A percentile compares a stretch with the other conserved stretches of the same genome.
phyloP scores from a whole-genome alignment of 2,113 vertebrate species.

The Aegypius monachus region DNA sequence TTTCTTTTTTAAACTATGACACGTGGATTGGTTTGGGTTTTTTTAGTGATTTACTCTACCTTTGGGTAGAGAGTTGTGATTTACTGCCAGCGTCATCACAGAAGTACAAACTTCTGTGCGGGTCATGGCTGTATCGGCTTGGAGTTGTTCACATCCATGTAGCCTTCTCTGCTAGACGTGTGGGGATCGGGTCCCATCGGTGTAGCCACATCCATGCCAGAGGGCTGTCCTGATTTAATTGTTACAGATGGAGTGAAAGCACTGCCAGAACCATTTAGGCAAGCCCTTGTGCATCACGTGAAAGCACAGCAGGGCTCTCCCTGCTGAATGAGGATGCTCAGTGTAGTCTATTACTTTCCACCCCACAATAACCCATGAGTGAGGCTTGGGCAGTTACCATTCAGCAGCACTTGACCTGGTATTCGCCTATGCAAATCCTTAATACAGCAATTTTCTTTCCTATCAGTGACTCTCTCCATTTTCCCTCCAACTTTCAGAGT shows the following conservation, averaged over 20 bases:
- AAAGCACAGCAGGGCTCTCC: neutral
- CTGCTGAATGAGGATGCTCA: neutral
- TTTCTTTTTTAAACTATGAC: neutral
- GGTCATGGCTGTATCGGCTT: neutral
- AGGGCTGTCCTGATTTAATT: neutral
- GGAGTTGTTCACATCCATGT: neutral
- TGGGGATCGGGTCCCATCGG: neutral
- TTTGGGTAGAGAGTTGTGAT: neutral
- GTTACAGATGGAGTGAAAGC: neutral
- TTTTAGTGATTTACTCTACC: neutral
- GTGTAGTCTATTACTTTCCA: neutral
- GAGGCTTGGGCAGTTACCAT: neutral
- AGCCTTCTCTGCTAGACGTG: neutral
- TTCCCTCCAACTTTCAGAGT: neutral
- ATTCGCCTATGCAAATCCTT: neutral
- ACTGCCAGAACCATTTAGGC: neutral
- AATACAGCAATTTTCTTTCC: neutral
- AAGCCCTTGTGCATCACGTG: neutral
- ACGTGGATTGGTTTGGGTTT: neutral
- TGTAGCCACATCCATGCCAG: neutral
- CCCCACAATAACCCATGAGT: neutral
- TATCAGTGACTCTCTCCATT: neutral
- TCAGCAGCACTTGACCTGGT: neutral
- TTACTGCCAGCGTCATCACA: neutral
- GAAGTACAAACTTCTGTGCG: fast-evolving